Base-by-base conservation (phyloP, 1,140 invertebrate species). In the Rhyzopertha dominica region DNA sequence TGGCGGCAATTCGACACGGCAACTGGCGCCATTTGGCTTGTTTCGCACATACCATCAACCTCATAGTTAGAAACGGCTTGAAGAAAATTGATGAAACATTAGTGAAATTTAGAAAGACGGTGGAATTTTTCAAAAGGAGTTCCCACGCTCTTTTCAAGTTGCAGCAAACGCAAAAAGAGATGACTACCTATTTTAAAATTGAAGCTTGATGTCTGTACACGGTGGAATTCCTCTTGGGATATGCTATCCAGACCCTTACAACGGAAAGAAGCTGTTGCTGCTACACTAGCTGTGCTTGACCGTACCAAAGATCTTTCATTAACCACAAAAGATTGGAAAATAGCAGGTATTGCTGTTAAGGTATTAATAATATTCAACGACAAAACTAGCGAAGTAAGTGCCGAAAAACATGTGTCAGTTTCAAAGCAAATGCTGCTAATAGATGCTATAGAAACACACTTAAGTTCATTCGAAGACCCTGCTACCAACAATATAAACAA, bases 351-450 rank as follows among this genome's bases (percentile, higher is more conserved):
- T 22, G 4, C 18, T 1, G 29, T 14, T 30, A 19, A 16, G 22
- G 18, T 40, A 10, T 29, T 49, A 17, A 46, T 49, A 20, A 55
- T 46, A 9, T 64, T 66, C 43, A 54, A 64, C 14, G 49, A 61
- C 2, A 48, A 61, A 1, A 64, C 59, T 1, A n/a, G 34, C 2
- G 54, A 64, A 51, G 39, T 63, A 2, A 57, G 54, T 24, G 23
- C 43, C 5, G 59, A 65, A 39, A 50, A 51, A 45, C 32, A 38
- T 22, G 51, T 65, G 3, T 45, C 56, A 0, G 20, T 52, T 3
- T 56, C 56, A 24, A 57, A 63, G 52, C 42, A 50, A 30, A 47
- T 59, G 3, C 14, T 18, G 16, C 9, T 44, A 24, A n/a, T 30
- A 30, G 19, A 32, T 26, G 22, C 17, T 9, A 31, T 40, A 46